phyloP scores from a whole-genome alignment of 1,140 invertebrate genomes.

The Orussus abietinus region DNA sequence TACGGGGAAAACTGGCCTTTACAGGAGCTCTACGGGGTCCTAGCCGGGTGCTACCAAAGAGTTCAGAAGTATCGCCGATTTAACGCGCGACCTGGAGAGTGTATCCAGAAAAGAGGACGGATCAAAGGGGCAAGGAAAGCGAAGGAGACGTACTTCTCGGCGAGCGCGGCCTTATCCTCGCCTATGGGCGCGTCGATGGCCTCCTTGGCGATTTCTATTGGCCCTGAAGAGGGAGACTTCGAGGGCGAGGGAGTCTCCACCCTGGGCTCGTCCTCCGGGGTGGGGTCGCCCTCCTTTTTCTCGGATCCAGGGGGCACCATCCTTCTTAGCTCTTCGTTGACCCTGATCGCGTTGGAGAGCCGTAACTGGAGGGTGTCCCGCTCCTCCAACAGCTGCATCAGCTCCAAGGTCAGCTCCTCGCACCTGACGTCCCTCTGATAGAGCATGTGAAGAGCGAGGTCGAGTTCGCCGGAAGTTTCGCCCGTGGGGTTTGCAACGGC shows the following conservation, averaged over 20 bases:
- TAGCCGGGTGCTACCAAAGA: constrained; percentile 11
- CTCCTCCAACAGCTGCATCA: constrained; percentile 79
- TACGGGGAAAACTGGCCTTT: constrained; percentile 50
- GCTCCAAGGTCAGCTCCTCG: constrained; percentile 82
- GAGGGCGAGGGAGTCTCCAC: constrained; percentile 36
- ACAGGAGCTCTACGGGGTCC: constrained; percentile 13
- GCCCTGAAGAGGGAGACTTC: constrained; percentile 33
- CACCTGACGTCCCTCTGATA: constrained; percentile 83
- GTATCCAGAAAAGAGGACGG: background rate
- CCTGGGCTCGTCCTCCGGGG: constrained; percentile 14
- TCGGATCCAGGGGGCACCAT: constrained; percentile 34
- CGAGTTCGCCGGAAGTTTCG: constrained; percentile 58
- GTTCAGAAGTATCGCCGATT: too few relatives aligned
- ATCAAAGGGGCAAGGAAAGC: constrained; percentile 3
- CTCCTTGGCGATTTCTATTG: constrained; percentile 45
- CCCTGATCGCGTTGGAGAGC: constrained; percentile 72
- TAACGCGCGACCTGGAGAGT: too few relatives aligned
- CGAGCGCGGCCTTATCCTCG: constrained; percentile 41
- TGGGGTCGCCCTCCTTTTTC: constrained; percentile 15
- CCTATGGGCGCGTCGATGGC: constrained; percentile 36
- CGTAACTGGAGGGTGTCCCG: constrained; percentile 77
- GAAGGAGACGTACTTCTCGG: constrained; percentile 41
- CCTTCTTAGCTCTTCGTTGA: constrained; percentile 61
- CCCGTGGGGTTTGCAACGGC: constrained; percentile 1
- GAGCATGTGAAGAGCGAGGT: constrained; percentile 78